Evolutionary conservation across 2,888 invertebrate species (phyloP), one percentile per base, ranked within the genome.

Genomic region (Hypselothyrea guttata): DNA sequence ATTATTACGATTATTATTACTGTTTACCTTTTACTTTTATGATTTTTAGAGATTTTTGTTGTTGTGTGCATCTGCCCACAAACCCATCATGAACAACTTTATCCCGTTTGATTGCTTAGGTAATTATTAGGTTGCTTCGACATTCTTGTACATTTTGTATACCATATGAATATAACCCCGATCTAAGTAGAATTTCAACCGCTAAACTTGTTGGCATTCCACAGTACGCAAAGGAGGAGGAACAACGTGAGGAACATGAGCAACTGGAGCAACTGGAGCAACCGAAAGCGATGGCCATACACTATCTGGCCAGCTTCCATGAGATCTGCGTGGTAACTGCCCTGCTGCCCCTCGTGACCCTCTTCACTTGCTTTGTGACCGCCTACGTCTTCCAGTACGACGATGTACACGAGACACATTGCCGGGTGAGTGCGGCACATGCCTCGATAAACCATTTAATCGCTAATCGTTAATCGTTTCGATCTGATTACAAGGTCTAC

Each of bases 381-480:
- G 97, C 97, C 67, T 95, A 95, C 89, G 93, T 97, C 89, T 97
- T 96, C 91, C 96, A 97, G 91, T 94, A 94, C 91, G 96, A 97
- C 91, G 96, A 97, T 90, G 96, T 97, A 87, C 97, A 97, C 88
- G 97, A 97, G 92, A 97, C 97, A 75, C 96, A 97, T 91, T 97
- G 97, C 92, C 94, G 94, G 91, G 98, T 98, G 92, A 93, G 94
- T 9, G 22, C 22, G n/a, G n/a, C n/a, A n/a, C n/a, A n/a, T n/a
- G n/a, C n/a, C n/a, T n/a, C n/a, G n/a, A n/a, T n/a, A n/a, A n/a
- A n/a, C n/a, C n/a, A n/a, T n/a, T n/a, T n/a, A n/a, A n/a, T n/a
- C n/a, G n/a, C n/a, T n/a, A n/a, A n/a, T n/a, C n/a, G n/a, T n/a
- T n/a, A n/a, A n/a, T n/a, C n/a, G n/a, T n/a, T n/a, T n/a, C n/a